A percentile compares a stretch with the other conserved stretches of the same genome.
phyloP scores from a whole-genome alignment of 2,888 invertebrate species.

The Agrotis ipsilon region DNA sequence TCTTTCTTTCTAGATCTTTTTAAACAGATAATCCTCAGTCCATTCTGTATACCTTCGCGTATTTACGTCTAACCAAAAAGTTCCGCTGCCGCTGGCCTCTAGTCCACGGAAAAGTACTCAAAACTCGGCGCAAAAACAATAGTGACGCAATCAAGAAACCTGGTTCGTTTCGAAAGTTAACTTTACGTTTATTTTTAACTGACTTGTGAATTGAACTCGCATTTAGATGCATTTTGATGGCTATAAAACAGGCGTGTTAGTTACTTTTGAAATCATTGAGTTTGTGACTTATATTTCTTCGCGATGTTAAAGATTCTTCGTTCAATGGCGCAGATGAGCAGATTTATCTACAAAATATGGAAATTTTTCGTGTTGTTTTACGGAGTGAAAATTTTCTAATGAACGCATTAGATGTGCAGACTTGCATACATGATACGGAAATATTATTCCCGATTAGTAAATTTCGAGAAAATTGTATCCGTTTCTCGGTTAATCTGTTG shows the following conservation, averaged over 20 bases:
- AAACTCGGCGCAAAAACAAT: conserved; percentile 60
- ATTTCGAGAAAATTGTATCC: too few species aligned
- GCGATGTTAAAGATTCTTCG: not conserved
- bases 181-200: conserved; percentile 43
- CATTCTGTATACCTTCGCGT: not conserved
- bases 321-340: not conserved
- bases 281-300: not conserved
- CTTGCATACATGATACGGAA: too few species aligned
- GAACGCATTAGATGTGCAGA: too few species aligned
- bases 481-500: too few species aligned
- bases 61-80: conserved; percentile 47
- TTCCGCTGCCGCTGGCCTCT: conserved; percentile 63
- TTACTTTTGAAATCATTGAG: too few species aligned
- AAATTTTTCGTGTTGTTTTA: not conserved
- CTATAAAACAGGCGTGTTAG: not conserved
- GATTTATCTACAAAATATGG: not conserved
- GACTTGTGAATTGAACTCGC: not conserved
- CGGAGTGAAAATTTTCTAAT: too few species aligned
- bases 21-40: too few species aligned
- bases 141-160: conserved; percentile 51
- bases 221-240: conserved; percentile 11
- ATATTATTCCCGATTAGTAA: too few species aligned
- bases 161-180: conserved; percentile 39
- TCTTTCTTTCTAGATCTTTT: too few species aligned
- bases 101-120: conserved; percentile 45